Evolutionary conservation across 2,113 vertebrate species (phyloP), one percentile per base, ranked within the genome.

Genomic region (Hemibagrus wyckioides): DNA sequence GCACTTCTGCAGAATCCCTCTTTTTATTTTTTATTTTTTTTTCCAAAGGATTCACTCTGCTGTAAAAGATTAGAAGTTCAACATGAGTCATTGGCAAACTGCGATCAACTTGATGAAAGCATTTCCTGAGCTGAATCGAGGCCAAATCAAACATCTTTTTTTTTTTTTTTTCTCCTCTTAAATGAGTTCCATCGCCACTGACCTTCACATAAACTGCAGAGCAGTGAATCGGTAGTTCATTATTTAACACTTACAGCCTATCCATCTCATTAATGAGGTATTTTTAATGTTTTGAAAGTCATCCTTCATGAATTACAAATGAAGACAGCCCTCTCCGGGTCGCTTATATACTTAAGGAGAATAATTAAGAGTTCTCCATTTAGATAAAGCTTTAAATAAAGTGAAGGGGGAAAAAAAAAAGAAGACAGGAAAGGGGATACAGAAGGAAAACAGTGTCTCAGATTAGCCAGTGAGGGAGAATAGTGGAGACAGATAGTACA

Each of bases 81-180:
- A 4, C 21, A 52, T 59, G 84, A 86, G 39, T 86, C 80, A 85
- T 44, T 28, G 14, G 83, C 57, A n/a, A 79, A 59, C 75, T 28
- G 36, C 7, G 69, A 80, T 80, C 69, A 57, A 59, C 82, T 80
- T 71, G 63, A 85, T 82, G 77, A 85, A 87, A 87, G 67, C n/a
- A 67, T 82, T 69, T 84, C 25, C 8, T 79, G 65, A 41, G 44
- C 54, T 65, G 48, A 85, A 63, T 67, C 19, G 57, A 57, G 33
- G 76, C 85, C 82, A 87, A 89, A 79, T 89, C 36, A 82, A 85
- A 85, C 59, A 52, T 52, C 48, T 52, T 33, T n/a, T 41, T 7
- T 14, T 0, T 30, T 52, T 28, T 52, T 33, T n/a, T 41, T 7
- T 14, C 1, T 30, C 36, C 44, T 57, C 3, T 21, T 28, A 83